Conservation (phyloP, 2,888 invertebrate species). For the Ryuthela nishihirai region DNA sequence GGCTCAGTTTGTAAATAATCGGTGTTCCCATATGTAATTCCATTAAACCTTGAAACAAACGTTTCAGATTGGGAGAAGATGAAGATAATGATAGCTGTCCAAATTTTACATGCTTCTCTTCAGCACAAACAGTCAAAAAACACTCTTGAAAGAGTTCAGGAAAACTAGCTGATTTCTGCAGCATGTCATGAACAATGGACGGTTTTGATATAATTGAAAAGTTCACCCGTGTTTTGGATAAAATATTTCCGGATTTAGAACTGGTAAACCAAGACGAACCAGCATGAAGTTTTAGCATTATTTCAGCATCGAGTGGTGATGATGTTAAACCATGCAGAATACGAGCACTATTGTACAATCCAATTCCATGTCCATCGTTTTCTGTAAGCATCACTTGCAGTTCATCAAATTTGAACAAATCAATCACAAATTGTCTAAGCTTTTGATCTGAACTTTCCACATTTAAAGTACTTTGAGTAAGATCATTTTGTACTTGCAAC, state of each 20-base stretch:
- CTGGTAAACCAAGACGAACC: constrained; percentile 24
- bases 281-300: constrained; percentile 22
- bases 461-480: constrained; percentile 1
- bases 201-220: constrained; percentile 21
- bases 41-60: constrained; percentile 17
- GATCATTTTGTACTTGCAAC: constrained; percentile 11
- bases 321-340: constrained; percentile 17
- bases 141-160: constrained; percentile 26
- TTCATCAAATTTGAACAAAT: constrained; percentile 16
- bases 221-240: constrained; percentile 22
- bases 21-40: constrained; percentile 13
- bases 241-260: constrained; percentile 7
- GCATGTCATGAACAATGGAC: constrained; percentile 5
- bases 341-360: constrained; percentile 27
- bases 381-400: constrained; percentile 24
- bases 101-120: constrained; percentile 30
- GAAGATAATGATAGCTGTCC: constrained; percentile 4
- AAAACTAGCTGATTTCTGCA: constrained; percentile 15
- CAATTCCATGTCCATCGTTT: constrained; percentile 31
- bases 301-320: constrained; percentile 17
- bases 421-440: constrained; percentile 24
- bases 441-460: constrained; percentile 14
- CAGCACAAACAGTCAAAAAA: constrained; percentile 26
- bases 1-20: constrained; percentile 22
- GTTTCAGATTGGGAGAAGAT: constrained; percentile 7